These are phyloP conservation scores for Percopsis omiscomaycus DNA, from an alignment of 2,797 vertebrate genomes.

Conservation along the genomic window DNA sequence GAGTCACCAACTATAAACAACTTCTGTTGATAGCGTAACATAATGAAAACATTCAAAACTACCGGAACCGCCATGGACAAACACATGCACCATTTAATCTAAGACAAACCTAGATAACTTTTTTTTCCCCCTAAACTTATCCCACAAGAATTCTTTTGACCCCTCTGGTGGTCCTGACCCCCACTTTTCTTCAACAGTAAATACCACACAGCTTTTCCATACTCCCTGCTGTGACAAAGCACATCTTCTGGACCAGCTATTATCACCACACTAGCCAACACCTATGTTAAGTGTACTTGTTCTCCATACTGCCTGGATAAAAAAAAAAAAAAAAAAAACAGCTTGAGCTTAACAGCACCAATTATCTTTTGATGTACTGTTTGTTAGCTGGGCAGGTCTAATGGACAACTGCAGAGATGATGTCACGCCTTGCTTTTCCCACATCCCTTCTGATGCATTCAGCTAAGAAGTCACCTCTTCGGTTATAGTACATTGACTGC, in stretches of 20 bases:
- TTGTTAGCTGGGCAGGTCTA: not conserved
- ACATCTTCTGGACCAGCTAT: no score
- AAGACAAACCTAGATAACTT: no score
- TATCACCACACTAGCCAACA: not conserved
- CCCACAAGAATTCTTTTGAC: no score
- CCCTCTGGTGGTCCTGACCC: no score
- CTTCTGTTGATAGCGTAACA: no score
- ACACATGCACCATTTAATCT: no score
- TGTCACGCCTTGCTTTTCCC: not conserved
- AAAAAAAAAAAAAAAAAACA: not conserved
- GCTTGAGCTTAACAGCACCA: not conserved
- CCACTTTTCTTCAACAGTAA: no score
- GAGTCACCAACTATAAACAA: not conserved
- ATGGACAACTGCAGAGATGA: not conserved
- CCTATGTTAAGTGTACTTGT: not conserved
- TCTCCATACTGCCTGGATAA: not conserved
- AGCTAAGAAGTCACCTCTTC: constrained; percentile 1
- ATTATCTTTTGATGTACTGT: no score
- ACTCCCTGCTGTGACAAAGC: not conserved
- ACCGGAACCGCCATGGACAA: no score
- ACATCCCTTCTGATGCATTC: not conserved
- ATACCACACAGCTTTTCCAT: no score
- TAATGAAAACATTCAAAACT: no score
- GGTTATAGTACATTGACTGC: not conserved
- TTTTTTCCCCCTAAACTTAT: no score